Conservation (phyloP, 2,797 vertebrate genomes). For the Amazona ochrocephala region DNA sequence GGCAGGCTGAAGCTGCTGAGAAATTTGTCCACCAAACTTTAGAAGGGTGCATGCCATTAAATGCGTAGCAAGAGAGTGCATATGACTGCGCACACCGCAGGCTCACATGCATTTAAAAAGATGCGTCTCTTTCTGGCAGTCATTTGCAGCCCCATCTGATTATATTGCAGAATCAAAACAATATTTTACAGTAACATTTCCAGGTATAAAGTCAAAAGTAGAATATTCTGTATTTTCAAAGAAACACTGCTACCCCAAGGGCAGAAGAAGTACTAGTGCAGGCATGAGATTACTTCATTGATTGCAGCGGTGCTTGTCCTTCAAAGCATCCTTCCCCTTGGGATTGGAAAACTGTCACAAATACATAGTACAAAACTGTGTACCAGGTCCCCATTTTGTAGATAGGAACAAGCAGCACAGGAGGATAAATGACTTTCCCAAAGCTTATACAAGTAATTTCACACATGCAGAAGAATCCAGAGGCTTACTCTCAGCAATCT, state of each 20-base stretch:
- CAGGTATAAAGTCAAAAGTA: background rate
- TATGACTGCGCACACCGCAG: background rate
- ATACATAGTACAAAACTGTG: background rate
- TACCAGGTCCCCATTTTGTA: background rate
- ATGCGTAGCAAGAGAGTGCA: fast-evolving
- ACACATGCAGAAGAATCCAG: background rate
- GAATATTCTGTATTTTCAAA: background rate
- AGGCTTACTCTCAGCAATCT: background rate
- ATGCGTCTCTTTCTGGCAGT: background rate
- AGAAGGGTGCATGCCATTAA: background rate
- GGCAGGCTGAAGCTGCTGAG: background rate
- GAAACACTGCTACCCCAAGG: background rate
- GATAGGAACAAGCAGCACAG: background rate
- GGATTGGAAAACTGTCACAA: background rate
- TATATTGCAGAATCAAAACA: background rate
- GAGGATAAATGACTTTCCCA: background rate
- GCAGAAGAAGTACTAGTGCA: background rate
- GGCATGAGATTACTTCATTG: background rate
- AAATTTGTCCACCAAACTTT: background rate
- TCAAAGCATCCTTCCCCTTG: background rate
- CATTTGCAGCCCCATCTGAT: background rate
- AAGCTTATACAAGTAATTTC: background rate
- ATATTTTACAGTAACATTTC: background rate
- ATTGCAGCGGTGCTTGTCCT: background rate
- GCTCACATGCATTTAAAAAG: background rate